phyloP scores from a whole-genome alignment of 1,140 invertebrate species.

The Papilio dardanus region DNA sequence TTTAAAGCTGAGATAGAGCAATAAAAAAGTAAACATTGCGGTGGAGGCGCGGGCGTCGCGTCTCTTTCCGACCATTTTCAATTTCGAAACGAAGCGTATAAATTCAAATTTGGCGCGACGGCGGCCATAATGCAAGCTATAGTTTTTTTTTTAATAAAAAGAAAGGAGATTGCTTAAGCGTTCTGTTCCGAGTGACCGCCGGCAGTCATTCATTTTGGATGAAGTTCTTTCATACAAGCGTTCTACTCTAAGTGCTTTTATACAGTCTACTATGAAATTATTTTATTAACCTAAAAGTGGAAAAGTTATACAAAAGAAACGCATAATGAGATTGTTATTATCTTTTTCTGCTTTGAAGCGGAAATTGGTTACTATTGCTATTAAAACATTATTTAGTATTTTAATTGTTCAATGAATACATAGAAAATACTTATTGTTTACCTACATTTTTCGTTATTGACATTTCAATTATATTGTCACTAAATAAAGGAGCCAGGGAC shows the following conservation, averaged over 20 bases:
- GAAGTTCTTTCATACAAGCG: slow-evolving; percentile 10
- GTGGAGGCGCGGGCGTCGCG: slow-evolving; percentile 1
- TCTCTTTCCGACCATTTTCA: slow-evolving; percentile 50
- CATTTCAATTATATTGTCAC: neutral
- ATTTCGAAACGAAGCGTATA: slow-evolving; percentile 56
- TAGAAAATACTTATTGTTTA: neutral
- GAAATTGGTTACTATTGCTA: neutral
- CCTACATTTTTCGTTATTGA: neutral
- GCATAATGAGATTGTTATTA: too few relatives aligned
- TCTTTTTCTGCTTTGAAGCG: neutral
- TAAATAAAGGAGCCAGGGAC: neutral
- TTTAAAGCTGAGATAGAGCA: slow-evolving; percentile 39
- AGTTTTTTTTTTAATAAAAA: slow-evolving; percentile 46
- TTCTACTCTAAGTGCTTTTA: slow-evolving; percentile 11
- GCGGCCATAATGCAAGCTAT: slow-evolving; percentile 55
- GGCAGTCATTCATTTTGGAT: slow-evolving; percentile 18
- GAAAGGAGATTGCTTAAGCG: slow-evolving; percentile 48
- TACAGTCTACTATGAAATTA: neutral
- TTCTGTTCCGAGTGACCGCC: slow-evolving; percentile 34
- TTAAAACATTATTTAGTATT: neutral
- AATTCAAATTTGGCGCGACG: slow-evolving; percentile 62
- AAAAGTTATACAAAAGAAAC: neutral
- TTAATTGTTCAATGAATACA: neutral
- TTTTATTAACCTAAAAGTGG: neutral
- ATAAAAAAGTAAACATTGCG: slow-evolving; percentile 45